Base-by-base conservation (phyloP, 2,888 invertebrate genomes). In the Sarcophaga rosellei region DNA sequence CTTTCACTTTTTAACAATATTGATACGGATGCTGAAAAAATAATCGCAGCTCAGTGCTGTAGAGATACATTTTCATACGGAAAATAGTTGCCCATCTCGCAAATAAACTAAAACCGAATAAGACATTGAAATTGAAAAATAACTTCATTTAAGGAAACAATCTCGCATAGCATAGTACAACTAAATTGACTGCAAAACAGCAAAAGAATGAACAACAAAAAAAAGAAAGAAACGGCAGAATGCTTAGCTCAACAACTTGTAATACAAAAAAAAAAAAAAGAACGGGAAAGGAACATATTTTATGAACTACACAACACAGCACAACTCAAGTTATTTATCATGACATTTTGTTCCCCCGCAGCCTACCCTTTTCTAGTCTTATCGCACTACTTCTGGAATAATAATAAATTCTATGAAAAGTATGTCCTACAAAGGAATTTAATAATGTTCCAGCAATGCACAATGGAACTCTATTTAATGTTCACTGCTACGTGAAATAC, bases 401-500 rank as follows among this genome's bases (percentile, higher is more conserved):
- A 82, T 82, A 69, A 74, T 81, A 75, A 76, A 63, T 81, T 69
- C 17, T 70, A 47, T 44, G 15, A 21, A 75, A 81, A 81, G 61
- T 65, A 72, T 70, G 59, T 76, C 59, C 44, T 74, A 74, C 59
- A 73, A 84, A 75, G 74, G 84, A 84, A 84, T 84, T 84, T 84
- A 84, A 84, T 84, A 79, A 44, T 59, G 74, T 84, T 70, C 59
- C 45, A 11, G 12, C 62, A 76, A 70, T 73, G 35, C 23, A 35
- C 25, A 66, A 47, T 44, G 3, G 21, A 73, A 77, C 59, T 74
- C 17, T 53, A 53, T 53, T 53, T 74, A 44, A 57, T 57, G 62
- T 74, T 83, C 20, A 23, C 61, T 57, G n/a, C 4, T 3, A 77
- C 68, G 63, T 35, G 57, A 57, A 62, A 35, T 35, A 66, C 44